Base-by-base conservation (phyloP, 1,140 invertebrate species). In the Thaumetopoea pityocampa region DNA sequence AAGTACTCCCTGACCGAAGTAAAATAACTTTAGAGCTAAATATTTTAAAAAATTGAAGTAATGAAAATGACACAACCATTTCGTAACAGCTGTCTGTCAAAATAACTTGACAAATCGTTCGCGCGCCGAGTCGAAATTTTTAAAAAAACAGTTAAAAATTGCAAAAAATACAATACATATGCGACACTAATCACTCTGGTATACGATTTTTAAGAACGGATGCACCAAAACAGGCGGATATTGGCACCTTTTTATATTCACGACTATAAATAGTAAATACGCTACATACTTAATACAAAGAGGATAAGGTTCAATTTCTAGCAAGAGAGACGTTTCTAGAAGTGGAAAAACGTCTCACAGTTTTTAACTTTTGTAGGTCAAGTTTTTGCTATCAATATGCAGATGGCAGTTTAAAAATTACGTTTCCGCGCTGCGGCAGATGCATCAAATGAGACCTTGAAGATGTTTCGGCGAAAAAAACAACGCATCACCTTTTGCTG, bases 311-410 rank as follows among this genome's bases (percentile, higher is more conserved):
- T 41, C 14, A 56, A 30, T 37, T 26, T 55, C 6, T 7, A 9
- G 9, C 16, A 4, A 8, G n/a, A 24, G n/a, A 30, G 12, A 1
- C 1, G 1, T 8, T 22, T 36, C 51, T 60, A 35, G 52, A 64
- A 68, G 51, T 23, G 23, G 63, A 64, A 67, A 72, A 69, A 51
- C 30, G 42, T 55, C 55, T 54, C 66, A 58, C 53, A 52, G 67
- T 70, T 79, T 72, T 69, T 61, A 79, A 64, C 49, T 64, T 73
- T 74, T 69, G 60, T 83, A 77, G 79, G 79, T 83, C 70, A 80
- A 65, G 36, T 83, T 83, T 83, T 83, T 83, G 68, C 68, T 69
- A 73, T 70, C 60, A 76, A 69, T 83, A 83, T 83, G 79, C 76
- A 83, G 76, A 83, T 83, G 77, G 56, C 62, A 62, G 62, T 68